phyloP scores from a whole-genome alignment of 2,888 invertebrate genomes.

The Penaeus monodon region DNA sequence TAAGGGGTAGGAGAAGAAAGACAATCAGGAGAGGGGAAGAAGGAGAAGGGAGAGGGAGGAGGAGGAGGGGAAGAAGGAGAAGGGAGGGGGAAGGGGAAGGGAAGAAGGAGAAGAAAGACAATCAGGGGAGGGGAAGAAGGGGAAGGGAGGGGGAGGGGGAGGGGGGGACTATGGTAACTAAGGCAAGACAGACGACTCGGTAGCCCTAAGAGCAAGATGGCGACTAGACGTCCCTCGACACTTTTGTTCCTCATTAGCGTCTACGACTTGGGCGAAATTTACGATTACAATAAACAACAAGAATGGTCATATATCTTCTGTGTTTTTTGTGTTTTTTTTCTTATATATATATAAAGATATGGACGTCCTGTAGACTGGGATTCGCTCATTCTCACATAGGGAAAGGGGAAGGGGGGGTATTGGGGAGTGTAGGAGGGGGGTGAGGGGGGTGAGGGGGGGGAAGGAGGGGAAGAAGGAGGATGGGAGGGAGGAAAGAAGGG shows the following conservation, averaged over 20 bases:
- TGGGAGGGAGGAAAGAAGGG: too few relatives aligned
- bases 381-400: slow-evolving; percentile 27
- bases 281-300: slow-evolving; percentile 44
- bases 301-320: slow-evolving; percentile 23
- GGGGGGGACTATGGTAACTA: background rate
- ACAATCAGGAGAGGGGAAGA: background rate
- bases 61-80: background rate
- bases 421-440: background rate
- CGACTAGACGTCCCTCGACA: slow-evolving; percentile 22
- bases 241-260: slow-evolving; percentile 50
- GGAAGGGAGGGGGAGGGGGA: background rate
- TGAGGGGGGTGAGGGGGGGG: background rate
- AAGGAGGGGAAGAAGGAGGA: background rate
- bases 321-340: slow-evolving; percentile 3
- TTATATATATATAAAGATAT: background rate
- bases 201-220: too few relatives aligned
- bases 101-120: background rate
- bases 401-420: background rate
- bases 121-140: background rate
- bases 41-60: background rate
- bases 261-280: slow-evolving; percentile 45
- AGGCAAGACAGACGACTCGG: background rate
- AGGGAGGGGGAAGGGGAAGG: background rate
- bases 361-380: slow-evolving; percentile 26
- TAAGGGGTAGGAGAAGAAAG: background rate